Percentiles rank a stretch among this genome's conserved stretches.
Evolutionary conservation across 1,140 invertebrate genomes (phyloP).

Genomic region (Drosophila funebris): DNA sequence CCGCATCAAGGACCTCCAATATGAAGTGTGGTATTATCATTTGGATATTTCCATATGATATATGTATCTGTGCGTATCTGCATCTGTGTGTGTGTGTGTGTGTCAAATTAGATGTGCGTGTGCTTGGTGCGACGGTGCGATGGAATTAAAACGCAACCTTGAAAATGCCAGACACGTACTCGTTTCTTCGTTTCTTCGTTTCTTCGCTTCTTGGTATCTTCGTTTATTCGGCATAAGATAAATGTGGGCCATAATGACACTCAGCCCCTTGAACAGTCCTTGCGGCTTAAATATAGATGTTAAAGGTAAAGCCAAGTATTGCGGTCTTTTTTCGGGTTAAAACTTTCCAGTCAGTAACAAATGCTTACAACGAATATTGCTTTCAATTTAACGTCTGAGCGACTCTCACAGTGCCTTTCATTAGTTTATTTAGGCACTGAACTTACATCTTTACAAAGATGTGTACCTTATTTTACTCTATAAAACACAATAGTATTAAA

Average conservation of each 20-base stretch:
- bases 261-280: constrained; percentile 11
- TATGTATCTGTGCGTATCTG: neutral
- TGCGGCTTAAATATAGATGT: constrained; percentile 47
- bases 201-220: constrained; percentile 45
- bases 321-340: constrained; percentile 32
- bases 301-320: constrained; percentile 35
- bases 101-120: constrained; percentile 11
- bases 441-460: neutral
- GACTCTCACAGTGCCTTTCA: constrained; percentile 49
- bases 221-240: constrained; percentile 44
- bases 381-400: constrained; percentile 65
- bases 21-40: constrained; percentile 75
- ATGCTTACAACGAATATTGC: neutral
- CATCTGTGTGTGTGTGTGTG: neutral
- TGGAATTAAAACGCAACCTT: constrained; percentile 73
- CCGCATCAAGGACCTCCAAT: constrained; percentile 55
- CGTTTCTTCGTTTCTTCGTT: constrained; percentile 31
- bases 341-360: constrained; percentile 20
- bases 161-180: constrained; percentile 75
- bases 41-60: constrained; percentile 65
- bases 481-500: too few species aligned
- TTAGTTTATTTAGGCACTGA: constrained; percentile 50
- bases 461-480: neutral
- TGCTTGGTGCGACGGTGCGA: constrained; percentile 1
- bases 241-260: constrained; percentile 54